A percentile compares a stretch with the other conserved stretches of the same genome.
phyloP scores from a whole-genome alignment of 2,888 invertebrate genomes.

The Onchidella celtica region DNA sequence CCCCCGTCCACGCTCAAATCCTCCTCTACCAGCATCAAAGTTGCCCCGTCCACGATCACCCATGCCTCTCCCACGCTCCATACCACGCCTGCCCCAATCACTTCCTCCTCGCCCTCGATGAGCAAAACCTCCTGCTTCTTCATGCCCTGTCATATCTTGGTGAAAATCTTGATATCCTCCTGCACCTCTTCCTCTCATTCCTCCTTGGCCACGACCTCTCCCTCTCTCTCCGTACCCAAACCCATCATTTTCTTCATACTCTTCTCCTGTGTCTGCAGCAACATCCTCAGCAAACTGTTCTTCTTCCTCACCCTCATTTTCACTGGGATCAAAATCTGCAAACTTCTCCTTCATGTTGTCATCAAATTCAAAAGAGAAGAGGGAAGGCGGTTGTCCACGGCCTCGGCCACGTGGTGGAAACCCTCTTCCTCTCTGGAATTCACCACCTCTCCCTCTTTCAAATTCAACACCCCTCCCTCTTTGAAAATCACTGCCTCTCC shows the following conservation, averaged over 20 bases:
- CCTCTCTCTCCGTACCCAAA: background rate
- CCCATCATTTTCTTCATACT: background rate
- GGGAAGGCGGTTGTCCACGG: constrained; percentile 3
- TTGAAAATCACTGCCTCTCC: constrained; percentile 38
- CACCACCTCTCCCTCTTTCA: constrained; percentile 5
- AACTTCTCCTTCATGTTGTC: constrained; percentile 7
- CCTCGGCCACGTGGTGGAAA: constrained; percentile 41
- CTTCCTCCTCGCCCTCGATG: background rate
- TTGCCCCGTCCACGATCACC: constrained; percentile 7
- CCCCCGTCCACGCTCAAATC: constrained; percentile 19
- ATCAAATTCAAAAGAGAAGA: constrained; percentile 14
- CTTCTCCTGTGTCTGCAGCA: background rate
- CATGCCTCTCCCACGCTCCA: constrained; percentile 30
- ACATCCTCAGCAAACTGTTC: background rate
- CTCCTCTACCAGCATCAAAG: background rate
- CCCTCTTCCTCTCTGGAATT: constrained; percentile 48
- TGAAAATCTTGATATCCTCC: background rate
- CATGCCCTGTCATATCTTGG: background rate
- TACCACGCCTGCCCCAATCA: background rate
- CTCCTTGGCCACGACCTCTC: background rate
- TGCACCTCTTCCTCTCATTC: constrained; percentile 1
- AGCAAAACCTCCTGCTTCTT: background rate
- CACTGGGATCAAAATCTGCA: constrained; percentile 26
- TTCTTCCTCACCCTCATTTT: background rate
- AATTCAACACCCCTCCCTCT: constrained; percentile 11